phyloP scores from a whole-genome alignment of 1,140 invertebrate species.

The Drosophila sucinea region DNA sequence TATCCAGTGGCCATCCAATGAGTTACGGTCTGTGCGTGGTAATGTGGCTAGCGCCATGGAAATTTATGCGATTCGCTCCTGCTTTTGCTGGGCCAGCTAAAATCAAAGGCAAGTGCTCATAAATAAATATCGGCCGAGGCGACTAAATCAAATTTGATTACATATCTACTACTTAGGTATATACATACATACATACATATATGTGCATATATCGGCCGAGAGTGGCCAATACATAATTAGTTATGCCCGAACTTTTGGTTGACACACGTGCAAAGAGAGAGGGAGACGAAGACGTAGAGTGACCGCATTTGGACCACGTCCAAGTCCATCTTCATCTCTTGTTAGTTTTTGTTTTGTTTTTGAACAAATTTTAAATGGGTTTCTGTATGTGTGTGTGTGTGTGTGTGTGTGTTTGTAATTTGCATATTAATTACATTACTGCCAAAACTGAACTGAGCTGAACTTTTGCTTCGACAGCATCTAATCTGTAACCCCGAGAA shows the following conservation, averaged over 20 bases:
- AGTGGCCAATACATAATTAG: conserved; percentile 49
- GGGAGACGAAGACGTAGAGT: conserved; percentile 10
- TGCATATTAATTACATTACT: conserved; percentile 79
- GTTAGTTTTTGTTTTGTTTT: conserved; percentile 23
- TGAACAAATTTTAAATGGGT: conserved; percentile 45
- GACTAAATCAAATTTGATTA: conserved; percentile 74
- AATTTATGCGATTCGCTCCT: conserved; percentile 56
- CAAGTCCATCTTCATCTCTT: conserved; percentile 58
- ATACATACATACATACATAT: no score
- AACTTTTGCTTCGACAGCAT: conserved; percentile 77
- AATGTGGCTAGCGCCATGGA: conserved; percentile 37
- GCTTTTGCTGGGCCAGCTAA: conserved; percentile 54
- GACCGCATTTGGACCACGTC: conserved; percentile 54
- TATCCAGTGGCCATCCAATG: conserved; percentile 36
- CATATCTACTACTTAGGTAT: conserved; percentile 25
- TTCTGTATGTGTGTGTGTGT: conserved; percentile 51
- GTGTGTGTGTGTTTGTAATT: conserved; percentile 70
- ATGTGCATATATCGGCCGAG: background rate
- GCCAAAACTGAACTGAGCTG: conserved; percentile 70
- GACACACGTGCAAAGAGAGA: conserved; percentile 49
- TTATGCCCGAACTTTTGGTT: conserved; percentile 55
- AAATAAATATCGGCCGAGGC: conserved; percentile 68
- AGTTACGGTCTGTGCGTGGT: conserved; percentile 46
- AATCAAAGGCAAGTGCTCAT: conserved; percentile 72
- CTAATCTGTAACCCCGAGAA: conserved; percentile 80